These are phyloP conservation scores for Drosophila nr. perissopoda DNA, from an alignment of 2,888 invertebrate species.

Conservation along the genomic window DNA sequence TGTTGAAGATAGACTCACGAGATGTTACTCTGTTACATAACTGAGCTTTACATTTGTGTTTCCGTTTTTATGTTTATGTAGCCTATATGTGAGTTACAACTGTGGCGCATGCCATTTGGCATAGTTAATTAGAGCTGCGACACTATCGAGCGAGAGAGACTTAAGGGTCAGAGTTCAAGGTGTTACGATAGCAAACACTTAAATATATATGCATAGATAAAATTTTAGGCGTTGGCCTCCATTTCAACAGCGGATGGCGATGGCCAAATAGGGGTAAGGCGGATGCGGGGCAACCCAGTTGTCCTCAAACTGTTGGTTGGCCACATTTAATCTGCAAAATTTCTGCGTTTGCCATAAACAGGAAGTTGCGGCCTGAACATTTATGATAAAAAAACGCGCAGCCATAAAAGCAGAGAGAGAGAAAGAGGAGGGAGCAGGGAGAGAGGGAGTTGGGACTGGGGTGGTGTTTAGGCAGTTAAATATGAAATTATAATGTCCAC, in stretches of 20 bases:
- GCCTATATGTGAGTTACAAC: constrained; percentile 41
- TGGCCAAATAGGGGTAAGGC: neutral
- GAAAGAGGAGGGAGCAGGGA: neutral
- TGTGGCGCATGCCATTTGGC: constrained; percentile 43
- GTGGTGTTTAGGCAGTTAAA: constrained; percentile 16
- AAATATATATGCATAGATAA: constrained; percentile 5
- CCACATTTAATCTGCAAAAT: constrained; percentile 48
- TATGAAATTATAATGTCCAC: constrained; percentile 63
- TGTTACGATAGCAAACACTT: constrained; percentile 14
- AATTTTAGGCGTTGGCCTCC: constrained; percentile 45
- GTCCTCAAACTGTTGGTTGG: constrained; percentile 15
- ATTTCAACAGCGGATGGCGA: neutral
- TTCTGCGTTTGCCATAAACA: constrained; percentile 54
- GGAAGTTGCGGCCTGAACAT: constrained; percentile 42
- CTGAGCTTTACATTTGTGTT: constrained; percentile 5
- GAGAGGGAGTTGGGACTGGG: neutral
- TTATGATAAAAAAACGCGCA: constrained; percentile 46
- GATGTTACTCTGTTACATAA: neutral
- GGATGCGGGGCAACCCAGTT: neutral
- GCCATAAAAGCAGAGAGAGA: neutral
- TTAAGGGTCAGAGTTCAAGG: constrained; percentile 55
- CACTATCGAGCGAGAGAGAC: constrained; percentile 5
- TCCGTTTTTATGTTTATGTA: constrained; percentile 19
- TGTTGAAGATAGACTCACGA: neutral
- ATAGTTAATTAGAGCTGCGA: constrained; percentile 50